Percentiles rank a stretch among this genome's conserved stretches.
phyloP scores from a whole-genome alignment of 2,888 invertebrate genomes.

The Eupithecia centaureata region DNA sequence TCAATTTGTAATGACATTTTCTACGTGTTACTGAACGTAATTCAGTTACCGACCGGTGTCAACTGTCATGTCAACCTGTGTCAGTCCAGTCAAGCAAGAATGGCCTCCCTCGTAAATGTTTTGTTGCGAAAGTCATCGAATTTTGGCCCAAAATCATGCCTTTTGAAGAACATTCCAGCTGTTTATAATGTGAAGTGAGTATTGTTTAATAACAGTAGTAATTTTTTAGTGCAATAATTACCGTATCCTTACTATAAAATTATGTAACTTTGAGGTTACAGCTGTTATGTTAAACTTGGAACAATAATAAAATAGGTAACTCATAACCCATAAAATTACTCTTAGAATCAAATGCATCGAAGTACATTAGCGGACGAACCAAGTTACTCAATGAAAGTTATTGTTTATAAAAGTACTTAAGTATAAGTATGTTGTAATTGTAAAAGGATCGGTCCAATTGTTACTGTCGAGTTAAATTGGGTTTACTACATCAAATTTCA shows the following conservation, averaged over 20 bases:
- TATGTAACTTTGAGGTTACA: conserved; percentile 78
- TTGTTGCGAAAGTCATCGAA: conserved; percentile 84
- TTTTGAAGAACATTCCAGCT: conserved; percentile 78
- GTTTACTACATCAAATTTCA: no score
- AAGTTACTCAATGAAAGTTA: neutral
- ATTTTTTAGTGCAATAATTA: conserved; percentile 20
- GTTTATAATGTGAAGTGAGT: conserved; percentile 82
- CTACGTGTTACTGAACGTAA: no score
- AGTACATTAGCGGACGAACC: neutral
- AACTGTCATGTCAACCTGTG: no score
- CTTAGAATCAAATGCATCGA: neutral
- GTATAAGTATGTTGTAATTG: no score
- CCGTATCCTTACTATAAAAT: conserved; percentile 55
- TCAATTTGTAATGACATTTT: no score
- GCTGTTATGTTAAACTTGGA: neutral
- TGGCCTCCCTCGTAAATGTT: conserved; percentile 79
- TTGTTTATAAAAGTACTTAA: no score
- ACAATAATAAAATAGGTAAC: neutral
- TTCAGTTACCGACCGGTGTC: no score
- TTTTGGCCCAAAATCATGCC: conserved; percentile 67
- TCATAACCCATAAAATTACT: neutral
- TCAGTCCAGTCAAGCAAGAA: conserved; percentile 70
- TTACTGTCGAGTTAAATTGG: no score
- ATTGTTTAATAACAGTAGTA: conserved; percentile 34
- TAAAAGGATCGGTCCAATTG: no score